A percentile compares a stretch with the other conserved stretches of the same genome.
These are phyloP conservation scores for Pteropus alecto DNA, from an alignment of 2,113 vertebrate genomes.

Conservation along the genomic window DNA sequence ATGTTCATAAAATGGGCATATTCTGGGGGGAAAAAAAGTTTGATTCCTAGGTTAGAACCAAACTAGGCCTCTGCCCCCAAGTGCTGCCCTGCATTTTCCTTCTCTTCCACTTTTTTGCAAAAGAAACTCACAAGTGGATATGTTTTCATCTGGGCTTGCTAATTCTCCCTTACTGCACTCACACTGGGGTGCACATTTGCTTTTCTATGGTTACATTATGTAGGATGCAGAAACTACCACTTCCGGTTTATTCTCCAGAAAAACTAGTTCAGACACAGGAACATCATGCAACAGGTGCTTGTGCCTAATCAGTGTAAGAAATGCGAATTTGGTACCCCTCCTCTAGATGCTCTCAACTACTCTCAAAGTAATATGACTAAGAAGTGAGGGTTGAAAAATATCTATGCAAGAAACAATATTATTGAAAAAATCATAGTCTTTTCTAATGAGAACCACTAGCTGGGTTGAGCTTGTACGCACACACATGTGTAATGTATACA, in stretches of 20 bases:
- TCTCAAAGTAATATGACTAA: background rate
- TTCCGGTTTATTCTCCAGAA: background rate
- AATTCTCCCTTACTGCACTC: background rate
- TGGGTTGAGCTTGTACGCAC: background rate
- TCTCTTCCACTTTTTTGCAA: background rate
- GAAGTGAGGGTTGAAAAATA: background rate
- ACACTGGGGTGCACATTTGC: background rate
- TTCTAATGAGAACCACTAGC: background rate
- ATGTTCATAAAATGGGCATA: slow-evolving; percentile 82
- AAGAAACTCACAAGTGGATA: background rate
- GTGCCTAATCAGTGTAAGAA: too few species aligned
- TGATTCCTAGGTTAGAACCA: background rate
- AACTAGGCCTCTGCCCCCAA: background rate
- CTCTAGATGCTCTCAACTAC: background rate
- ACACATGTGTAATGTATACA: background rate
- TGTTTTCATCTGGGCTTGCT: background rate
- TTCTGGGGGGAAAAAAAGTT: slow-evolving; percentile 65
- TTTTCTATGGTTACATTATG: background rate
- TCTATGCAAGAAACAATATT: background rate
- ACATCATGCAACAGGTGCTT: background rate
- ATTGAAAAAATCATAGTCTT: background rate
- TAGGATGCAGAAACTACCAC: background rate
- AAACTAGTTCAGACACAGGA: background rate
- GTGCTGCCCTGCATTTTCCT: background rate
- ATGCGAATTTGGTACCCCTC: background rate